Evolutionary conservation across 1,140 invertebrate genomes (phyloP), one percentile per base, ranked within the genome.

Genomic region (Drosophila takahashii): DNA sequence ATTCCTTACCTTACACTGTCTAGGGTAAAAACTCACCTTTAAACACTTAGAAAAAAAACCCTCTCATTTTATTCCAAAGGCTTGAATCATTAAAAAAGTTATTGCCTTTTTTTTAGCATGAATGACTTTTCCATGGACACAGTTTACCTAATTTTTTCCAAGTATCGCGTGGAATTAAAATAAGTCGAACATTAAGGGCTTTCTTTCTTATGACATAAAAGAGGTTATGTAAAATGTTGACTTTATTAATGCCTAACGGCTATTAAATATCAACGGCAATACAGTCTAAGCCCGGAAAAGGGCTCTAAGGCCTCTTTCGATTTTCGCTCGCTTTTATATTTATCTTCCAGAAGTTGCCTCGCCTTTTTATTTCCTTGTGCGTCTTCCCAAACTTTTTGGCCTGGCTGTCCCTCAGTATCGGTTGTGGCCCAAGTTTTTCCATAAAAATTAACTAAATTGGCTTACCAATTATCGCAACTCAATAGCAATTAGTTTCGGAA

Each of bases 401-500:
- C 4, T 26, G 36, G 2, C 44, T 61, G n/a, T 32, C 45, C 47
- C 15, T 51, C 48, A 52, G 41, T 65, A 39, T 74, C 22, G 36
- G 36, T 18, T 45, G 34, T 60, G 39, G 39, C n/a, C 11, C 18
- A 66, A 51, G 67, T 74, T 79, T 79, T 59, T 22, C 29, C 76
- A 58, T 47, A 66, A 66, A 76, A 79, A 79, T 79, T 69, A 79
- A 29, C 41, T 50, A 45, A 75, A 75, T 73, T 80, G 73, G 45
- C 50, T 59, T 36, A 42, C 54, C 67, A 66, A 79, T 79, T 79
- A 79, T 67, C 39, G 44, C 27, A 59, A 61, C 44, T 53, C 60
- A 54, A 71, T 78, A 50, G 47, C 67, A 72, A 74, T 77, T 60
- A 81, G 70, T 70, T 54, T 42, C 50, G 18, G 47, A 52, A 52